Percentiles rank a stretch among this genome's conserved stretches.
These are phyloP conservation scores for Typhlichthys eigenmanni DNA, from an alignment of 2,797 vertebrate species.

Conservation along the genomic window DNA sequence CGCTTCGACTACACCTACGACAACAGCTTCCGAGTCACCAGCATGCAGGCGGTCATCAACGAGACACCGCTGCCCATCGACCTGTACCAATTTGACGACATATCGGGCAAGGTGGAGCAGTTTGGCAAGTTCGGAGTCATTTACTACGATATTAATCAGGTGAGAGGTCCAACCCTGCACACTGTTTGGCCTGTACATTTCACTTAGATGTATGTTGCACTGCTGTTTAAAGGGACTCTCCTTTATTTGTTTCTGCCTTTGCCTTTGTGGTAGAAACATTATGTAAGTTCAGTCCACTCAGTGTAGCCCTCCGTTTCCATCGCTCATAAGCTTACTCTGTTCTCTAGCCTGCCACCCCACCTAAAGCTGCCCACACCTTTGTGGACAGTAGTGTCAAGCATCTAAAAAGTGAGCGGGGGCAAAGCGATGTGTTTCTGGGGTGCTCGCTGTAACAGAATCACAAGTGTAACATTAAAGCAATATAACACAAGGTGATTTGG, in stretches of 20 bases:
- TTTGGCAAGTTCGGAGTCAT: slow-evolving; percentile 99
- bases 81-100: slow-evolving; percentile 98
- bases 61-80: slow-evolving; percentile 97
- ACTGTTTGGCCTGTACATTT: not conserved
- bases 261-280: too few species aligned
- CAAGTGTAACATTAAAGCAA: too few species aligned
- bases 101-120: slow-evolving; percentile 97
- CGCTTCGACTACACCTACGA: slow-evolving; percentile 99
- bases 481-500: too few species aligned
- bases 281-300: too few species aligned
- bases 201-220: not conserved
- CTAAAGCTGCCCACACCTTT: too few species aligned
- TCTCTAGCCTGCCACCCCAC: too few species aligned
- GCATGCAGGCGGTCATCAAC: slow-evolving; percentile 99
- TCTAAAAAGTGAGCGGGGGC: too few species aligned
- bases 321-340: too few species aligned
- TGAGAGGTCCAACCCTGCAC: slow-evolving; percentile 25
- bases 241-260: not conserved
- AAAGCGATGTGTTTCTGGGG: too few species aligned
- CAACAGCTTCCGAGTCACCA: slow-evolving; percentile 98
- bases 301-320: too few species aligned
- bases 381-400: too few species aligned
- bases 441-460: too few species aligned
- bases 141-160: slow-evolving; percentile 95
- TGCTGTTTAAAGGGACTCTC: not conserved